Base-by-base conservation (phyloP, 2,888 invertebrate genomes). In the Sarcophaga caerulescens region DNA sequence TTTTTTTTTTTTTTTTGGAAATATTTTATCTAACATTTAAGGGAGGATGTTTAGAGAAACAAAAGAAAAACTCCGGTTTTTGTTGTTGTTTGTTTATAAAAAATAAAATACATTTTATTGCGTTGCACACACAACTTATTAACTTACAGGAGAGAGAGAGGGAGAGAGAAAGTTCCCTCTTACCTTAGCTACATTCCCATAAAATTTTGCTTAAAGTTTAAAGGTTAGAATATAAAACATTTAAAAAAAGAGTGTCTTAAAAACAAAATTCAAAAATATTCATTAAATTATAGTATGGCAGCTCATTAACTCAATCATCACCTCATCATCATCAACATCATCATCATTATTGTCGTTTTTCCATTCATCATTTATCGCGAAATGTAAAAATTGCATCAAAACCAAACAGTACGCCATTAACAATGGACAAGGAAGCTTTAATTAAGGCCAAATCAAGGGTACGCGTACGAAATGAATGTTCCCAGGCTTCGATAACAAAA, bases 321-420 rank as follows among this genome's bases (percentile, higher is more conserved):
- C n/a, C n/a, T 23, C 23, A 23, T 52, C 52, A 52, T 52, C 52
- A 14, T 10, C 17, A 52, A 17, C 52, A 52, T 1, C 5, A 52
- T 17, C 52, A 52, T 52, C 17, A 52, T 52, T 52, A 52, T 4
- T 1, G 0, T 52, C 52, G 12, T 52, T 12, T 14, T 12, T 17
- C 17, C 52, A 1, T 25, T 35, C 11, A 59, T 89, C 88, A 93
- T 87, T 93, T 93, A 87, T 93, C 96, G 89, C 96, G 95, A 94
- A 96, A 96, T 59, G 97, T 96, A 87, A 97, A 94, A 45, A 97
- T 94, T 12, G 96, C 95, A 91, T 97, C 97, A 65, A 96, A 91
- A 19, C 97, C 94, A 89, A 97, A 95, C 8, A 97, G 89, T 0
- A 94, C 95, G 5, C 96, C 97, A 90, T 96, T 96, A 90, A 97